These are phyloP conservation scores for Oikopleura vanhoeffeni DNA, from an alignment of 23 tunicate species.

Conservation along the genomic window DNA sequence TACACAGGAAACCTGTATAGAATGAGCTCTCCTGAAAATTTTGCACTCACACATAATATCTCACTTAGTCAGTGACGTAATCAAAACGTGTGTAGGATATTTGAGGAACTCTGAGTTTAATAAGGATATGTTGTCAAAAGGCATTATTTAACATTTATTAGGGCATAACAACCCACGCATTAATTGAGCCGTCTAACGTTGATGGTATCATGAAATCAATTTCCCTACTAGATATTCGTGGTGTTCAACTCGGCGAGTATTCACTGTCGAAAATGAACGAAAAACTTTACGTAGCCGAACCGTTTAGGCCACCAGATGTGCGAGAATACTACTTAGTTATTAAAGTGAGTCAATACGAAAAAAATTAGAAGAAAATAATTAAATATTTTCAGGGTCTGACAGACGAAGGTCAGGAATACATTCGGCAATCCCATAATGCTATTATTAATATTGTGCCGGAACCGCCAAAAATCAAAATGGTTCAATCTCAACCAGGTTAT, in stretches of 20 bases:
- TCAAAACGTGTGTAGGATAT: no score
- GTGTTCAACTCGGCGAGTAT: not conserved
- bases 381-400: conserved; percentile 50
- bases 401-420: conserved; percentile 28
- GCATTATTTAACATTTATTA: no score
- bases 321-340: conserved; percentile 51
- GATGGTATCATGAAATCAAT: not conserved
- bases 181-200: not conserved
- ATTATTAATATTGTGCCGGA: conserved; percentile 53
- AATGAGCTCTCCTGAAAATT: no score
- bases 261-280: not conserved
- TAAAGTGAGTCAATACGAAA: no score
- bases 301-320: conserved; percentile 34
- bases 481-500: not conserved
- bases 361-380: no score
- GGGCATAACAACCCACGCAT: conserved; percentile 51
- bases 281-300: conserved; percentile 50
- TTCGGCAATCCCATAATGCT: conserved; percentile 65
- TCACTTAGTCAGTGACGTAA: no score
- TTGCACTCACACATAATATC: no score
- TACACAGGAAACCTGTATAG: no score
- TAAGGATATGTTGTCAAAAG: no score
- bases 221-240: not conserved
- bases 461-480: conserved; percentile 4
- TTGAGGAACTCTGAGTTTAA: no score